Percentiles rank a stretch among this genome's conserved stretches.
Conservation (phyloP, 2,113 vertebrate species). For the Bubo blakistoni region DNA sequence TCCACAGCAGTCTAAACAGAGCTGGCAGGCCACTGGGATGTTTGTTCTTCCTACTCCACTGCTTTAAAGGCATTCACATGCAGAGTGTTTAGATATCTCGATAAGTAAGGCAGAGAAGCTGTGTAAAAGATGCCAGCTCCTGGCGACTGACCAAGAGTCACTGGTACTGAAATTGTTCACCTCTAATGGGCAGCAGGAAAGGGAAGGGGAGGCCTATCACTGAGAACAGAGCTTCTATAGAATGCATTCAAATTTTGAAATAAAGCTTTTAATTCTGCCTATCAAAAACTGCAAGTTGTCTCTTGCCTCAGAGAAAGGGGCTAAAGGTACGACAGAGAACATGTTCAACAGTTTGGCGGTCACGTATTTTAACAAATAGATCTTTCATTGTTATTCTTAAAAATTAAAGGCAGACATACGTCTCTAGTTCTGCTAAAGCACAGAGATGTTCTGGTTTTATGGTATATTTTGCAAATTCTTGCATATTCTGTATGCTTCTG, state of each 20-base stretch:
- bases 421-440: background rate
- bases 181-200: background rate
- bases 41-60: background rate
- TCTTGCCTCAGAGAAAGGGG: background rate
- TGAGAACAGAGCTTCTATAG: background rate
- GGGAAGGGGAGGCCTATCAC: background rate
- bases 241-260: background rate
- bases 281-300: background rate
- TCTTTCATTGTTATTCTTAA: background rate
- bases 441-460: background rate
- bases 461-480: background rate
- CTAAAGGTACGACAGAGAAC: background rate
- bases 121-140: background rate
- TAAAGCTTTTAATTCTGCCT: background rate
- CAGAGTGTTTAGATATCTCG: accelerated
- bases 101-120: background rate
- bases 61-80: background rate
- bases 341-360: background rate
- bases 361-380: background rate
- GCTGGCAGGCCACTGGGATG: background rate
- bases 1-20: background rate
- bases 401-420: background rate
- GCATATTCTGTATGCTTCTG: background rate
- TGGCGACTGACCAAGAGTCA: background rate
- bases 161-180: background rate